phyloP scores from a whole-genome alignment of 2,888 invertebrate species.

The Neoitamus cyanurus region DNA sequence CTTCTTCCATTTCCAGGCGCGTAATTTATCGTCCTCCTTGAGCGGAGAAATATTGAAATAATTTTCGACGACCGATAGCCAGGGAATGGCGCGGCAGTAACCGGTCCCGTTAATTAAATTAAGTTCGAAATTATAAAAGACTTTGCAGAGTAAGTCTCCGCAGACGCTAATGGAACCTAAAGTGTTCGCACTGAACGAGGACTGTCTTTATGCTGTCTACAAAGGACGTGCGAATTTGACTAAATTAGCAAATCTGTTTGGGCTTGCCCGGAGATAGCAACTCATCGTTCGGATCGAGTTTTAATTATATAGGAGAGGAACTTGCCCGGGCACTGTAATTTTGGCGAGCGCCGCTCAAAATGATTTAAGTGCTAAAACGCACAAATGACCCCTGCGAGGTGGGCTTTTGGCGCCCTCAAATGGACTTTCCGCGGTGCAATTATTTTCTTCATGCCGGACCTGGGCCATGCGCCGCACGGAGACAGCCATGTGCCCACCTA shows the following conservation, averaged over 20 bases:
- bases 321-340: not conserved
- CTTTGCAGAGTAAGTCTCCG: not conserved
- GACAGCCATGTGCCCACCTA: not conserved
- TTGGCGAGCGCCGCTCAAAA: not conserved
- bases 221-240: slow-evolving; percentile 7
- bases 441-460: not conserved
- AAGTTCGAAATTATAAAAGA: slow-evolving; percentile 24
- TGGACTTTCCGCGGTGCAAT: not conserved
- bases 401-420: not conserved
- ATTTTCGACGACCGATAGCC: slow-evolving; percentile 16
- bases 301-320: slow-evolving; percentile 2
- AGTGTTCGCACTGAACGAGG: not conserved
- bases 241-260: not conserved
- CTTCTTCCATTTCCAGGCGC: not conserved
- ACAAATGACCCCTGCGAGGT: not conserved
- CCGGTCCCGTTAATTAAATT: slow-evolving; percentile 27
- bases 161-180: not conserved
- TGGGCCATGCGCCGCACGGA: not conserved
- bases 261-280: not conserved
- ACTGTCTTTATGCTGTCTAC: not conserved
- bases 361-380: not conserved
- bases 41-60: slow-evolving; percentile 31
- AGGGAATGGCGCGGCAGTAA: not conserved
- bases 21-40: slow-evolving; percentile 35
- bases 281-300: not conserved